phyloP scores from a whole-genome alignment of 2,797 vertebrate species.

The Hapalemur alaotrensis region DNA sequence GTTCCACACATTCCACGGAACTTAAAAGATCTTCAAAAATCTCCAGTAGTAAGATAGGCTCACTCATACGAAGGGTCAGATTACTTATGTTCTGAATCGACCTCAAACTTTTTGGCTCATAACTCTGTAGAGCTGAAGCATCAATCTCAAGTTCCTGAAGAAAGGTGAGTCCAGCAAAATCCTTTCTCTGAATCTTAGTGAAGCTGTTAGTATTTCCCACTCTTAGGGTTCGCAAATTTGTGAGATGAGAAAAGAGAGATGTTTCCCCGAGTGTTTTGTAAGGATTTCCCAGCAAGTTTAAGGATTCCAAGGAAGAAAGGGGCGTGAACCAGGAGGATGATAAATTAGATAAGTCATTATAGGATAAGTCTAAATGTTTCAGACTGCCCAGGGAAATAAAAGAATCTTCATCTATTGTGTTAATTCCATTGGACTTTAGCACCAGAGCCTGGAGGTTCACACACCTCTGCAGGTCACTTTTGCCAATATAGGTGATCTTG shows the following conservation, averaged over 20 bases:
- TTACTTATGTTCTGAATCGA: constrained; percentile 67
- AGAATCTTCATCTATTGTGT: constrained; percentile 77
- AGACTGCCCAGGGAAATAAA: constrained; percentile 82
- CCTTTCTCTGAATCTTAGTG: constrained; percentile 63
- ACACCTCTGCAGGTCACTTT: constrained; percentile 79
- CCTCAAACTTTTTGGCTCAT: constrained; percentile 77
- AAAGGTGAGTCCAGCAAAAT: constrained; percentile 83
- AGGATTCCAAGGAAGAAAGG: constrained; percentile 81
- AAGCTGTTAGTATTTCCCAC: constrained; percentile 80
- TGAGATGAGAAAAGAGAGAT: constrained; percentile 82
- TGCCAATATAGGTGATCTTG: constrained; percentile 77
- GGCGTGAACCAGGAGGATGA: constrained; percentile 84
- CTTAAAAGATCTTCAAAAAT: constrained; percentile 81
- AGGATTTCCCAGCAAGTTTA: constrained; percentile 85
- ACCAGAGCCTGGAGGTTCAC: constrained; percentile 79
- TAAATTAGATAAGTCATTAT: constrained; percentile 82
- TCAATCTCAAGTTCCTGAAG: constrained; percentile 84
- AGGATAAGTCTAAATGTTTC: constrained; percentile 86
- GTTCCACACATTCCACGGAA: constrained; percentile 78
- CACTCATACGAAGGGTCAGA: constrained; percentile 73
- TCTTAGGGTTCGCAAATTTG: constrained; percentile 79
- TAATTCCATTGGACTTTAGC: constrained; percentile 82
- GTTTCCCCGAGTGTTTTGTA: constrained; percentile 82
- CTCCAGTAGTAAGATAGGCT: background rate
- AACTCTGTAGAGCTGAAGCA: constrained; percentile 77